Evolutionary conservation across 2,888 invertebrate genomes (phyloP).

Genomic region (Brachycybe producta): DNA sequence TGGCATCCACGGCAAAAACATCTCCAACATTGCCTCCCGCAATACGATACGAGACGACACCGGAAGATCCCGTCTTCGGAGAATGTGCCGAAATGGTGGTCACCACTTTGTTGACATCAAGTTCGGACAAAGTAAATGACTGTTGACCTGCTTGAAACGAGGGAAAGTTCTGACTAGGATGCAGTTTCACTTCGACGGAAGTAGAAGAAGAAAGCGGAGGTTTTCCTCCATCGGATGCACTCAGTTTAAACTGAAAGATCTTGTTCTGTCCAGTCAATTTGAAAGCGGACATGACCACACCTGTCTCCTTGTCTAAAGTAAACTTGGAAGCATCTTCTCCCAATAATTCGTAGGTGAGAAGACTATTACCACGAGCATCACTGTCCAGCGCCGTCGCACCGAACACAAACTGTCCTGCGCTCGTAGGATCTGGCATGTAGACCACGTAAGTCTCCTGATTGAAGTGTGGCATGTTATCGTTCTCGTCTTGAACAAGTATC

Average conservation of each 20-base stretch:
- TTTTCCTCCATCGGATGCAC: constrained; percentile 66
- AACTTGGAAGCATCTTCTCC: constrained; percentile 68
- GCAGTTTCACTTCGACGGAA: constrained; percentile 60
- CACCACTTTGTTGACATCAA: constrained; percentile 47
- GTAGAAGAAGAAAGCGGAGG: constrained; percentile 52
- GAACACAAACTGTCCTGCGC: constrained; percentile 64
- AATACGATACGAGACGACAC: constrained; percentile 62
- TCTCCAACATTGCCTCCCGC: constrained; percentile 89
- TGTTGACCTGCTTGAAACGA: constrained; percentile 47
- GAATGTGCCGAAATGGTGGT: constrained; percentile 64
- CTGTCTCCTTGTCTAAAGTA: constrained; percentile 61
- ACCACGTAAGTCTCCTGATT: constrained; percentile 59
- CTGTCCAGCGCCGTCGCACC: constrained; percentile 75
- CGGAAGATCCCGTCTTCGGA: constrained; percentile 58
- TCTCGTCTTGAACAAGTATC: constrained; percentile 32
- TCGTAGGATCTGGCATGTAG: constrained; percentile 67
- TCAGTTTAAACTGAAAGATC: constrained; percentile 31
- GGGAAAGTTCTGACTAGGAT: constrained; percentile 65
- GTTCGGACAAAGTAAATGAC: constrained; percentile 57
- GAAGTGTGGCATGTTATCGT: constrained; percentile 36
- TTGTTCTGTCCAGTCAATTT: constrained; percentile 43
- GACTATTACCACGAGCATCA: constrained; percentile 68
- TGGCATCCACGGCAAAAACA: constrained; percentile 64
- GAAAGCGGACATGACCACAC: constrained; percentile 68
- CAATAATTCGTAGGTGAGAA: constrained; percentile 60